Conservation (phyloP, 2,888 invertebrate species). For the Scrobipalpa costella region DNA sequence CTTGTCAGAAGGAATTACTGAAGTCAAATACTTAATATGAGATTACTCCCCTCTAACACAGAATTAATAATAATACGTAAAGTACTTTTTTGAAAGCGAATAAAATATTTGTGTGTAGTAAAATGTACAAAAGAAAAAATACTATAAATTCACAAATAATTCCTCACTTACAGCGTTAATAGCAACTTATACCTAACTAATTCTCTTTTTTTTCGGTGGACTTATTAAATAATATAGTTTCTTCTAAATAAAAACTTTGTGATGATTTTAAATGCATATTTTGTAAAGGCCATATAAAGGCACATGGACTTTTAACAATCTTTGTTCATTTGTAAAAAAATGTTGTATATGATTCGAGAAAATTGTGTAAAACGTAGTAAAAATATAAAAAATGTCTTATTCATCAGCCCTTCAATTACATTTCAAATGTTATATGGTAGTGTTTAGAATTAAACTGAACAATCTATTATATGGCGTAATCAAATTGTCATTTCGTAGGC, state of each 20-base stretch:
- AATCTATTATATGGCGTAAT: not conserved
- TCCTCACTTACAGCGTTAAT: not conserved
- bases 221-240: not conserved
- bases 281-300: not conserved
- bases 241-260: not conserved
- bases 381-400: not conserved
- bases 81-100: not conserved
- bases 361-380: not conserved
- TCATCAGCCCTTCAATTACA: not conserved
- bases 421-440: not conserved
- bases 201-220: slow-evolving; percentile 15
- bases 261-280: slow-evolving; percentile 7
- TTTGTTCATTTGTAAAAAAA: not conserved
- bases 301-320: not conserved
- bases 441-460: not conserved
- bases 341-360: not conserved
- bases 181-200: not conserved
- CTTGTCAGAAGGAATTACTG: too few species aligned
- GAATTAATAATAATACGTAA: too few species aligned
- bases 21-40: not conserved
- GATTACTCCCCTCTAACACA: not conserved
- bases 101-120: not conserved
- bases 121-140: not conserved
- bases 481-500: not conserved
- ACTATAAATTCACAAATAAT: not conserved